Conservation (phyloP, 2,888 invertebrate genomes). For the Tortrix viridana region DNA sequence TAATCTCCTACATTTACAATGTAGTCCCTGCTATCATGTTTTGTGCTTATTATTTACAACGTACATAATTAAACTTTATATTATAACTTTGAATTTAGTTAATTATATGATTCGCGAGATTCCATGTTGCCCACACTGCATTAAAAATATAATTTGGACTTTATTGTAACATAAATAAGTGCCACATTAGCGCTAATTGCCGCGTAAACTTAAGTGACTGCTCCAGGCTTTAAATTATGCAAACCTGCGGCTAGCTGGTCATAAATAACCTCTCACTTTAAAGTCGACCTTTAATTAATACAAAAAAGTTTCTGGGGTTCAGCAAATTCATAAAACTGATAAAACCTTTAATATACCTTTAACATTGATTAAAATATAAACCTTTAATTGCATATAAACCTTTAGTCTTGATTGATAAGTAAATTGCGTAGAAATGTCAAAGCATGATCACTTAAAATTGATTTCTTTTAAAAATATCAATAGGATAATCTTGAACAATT, state of each 20-base stretch:
- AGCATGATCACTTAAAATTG: background rate
- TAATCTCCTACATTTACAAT: too few relatives aligned
- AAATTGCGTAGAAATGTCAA: too few relatives aligned
- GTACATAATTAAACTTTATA: background rate
- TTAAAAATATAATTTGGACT: slow-evolving; percentile 1
- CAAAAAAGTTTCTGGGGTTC: slow-evolving; percentile 16
- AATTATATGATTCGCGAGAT: background rate
- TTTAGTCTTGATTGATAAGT: background rate
- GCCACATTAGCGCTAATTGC: slow-evolving; percentile 36
- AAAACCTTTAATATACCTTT: too few relatives aligned
- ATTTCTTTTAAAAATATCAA: too few relatives aligned
- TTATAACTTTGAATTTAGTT: background rate
- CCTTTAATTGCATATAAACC: too few relatives aligned
- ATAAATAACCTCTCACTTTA: slow-evolving; percentile 35
- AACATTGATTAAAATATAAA: too few relatives aligned
- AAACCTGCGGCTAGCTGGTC: slow-evolving; percentile 34
- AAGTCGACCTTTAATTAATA: slow-evolving; percentile 25
- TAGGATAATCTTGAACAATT: too few relatives aligned
- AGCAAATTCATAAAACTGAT: background rate
- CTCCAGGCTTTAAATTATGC: slow-evolving; percentile 28
- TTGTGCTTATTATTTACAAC: background rate
- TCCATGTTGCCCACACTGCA: background rate
- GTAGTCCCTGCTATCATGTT: background rate
- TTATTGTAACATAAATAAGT: slow-evolving; percentile 19
- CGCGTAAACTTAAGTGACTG: slow-evolving; percentile 26